Conservation (phyloP, 2,888 invertebrate species). For the Tromatobia lineatoria region DNA sequence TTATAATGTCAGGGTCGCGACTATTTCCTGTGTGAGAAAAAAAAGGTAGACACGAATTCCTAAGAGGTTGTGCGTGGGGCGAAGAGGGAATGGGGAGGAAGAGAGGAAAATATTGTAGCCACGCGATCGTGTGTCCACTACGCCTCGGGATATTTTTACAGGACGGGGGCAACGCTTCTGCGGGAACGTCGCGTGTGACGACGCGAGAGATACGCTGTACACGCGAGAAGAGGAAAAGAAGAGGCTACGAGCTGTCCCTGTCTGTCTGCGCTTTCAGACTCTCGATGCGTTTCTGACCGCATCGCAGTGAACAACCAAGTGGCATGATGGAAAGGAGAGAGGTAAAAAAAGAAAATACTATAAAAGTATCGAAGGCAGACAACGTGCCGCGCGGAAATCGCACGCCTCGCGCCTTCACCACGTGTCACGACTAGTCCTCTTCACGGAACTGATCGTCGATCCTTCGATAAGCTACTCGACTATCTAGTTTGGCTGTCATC, state of each 20-base stretch:
- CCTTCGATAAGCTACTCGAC: neutral
- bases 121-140: constrained; percentile 71
- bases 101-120: constrained; percentile 70
- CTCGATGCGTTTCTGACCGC: constrained; percentile 17
- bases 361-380: constrained; percentile 6
- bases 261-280: constrained; percentile 34
- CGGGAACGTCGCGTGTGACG: constrained; percentile 72
- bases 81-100: constrained; percentile 22
- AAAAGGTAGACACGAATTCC: neutral
- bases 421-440: neutral
- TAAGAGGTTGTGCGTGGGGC: constrained; percentile 16
- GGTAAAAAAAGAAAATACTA: constrained; percentile 14
- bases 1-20: constrained; percentile 61
- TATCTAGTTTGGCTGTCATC: neutral
- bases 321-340: constrained; percentile 16
- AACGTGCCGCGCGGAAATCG: constrained; percentile 13
- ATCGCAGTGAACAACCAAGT: constrained; percentile 1
- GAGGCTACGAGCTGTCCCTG: constrained; percentile 29
- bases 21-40: constrained; percentile 42
- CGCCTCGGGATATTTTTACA: constrained; percentile 81
- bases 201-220: constrained; percentile 17
- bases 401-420: constrained; percentile 13
- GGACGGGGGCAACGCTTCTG: constrained; percentile 81
- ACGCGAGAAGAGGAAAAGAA: constrained; percentile 34
- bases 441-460: neutral